Evolutionary conservation across 2,113 vertebrate genomes (phyloP).

Genomic region (Tor tambroides): DNA sequence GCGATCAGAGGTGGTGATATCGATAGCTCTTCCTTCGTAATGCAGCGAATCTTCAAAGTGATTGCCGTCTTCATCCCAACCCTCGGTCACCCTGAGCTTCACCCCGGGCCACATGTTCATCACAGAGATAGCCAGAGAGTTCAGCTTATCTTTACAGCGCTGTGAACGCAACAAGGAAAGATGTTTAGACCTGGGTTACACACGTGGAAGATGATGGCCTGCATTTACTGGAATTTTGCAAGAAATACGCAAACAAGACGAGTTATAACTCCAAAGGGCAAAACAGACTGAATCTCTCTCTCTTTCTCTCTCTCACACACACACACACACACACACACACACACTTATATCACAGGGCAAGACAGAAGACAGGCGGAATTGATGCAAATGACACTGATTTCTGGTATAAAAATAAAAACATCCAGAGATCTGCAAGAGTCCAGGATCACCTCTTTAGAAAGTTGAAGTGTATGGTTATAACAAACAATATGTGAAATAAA

Average conservation of each 20-base stretch:
- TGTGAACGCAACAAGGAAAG: slow-evolving; percentile 60
- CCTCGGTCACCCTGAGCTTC: slow-evolving; percentile 91
- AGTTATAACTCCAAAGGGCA: slow-evolving; percentile 34
- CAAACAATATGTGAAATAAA: background rate
- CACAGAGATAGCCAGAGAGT: slow-evolving; percentile 93
- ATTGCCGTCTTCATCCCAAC: slow-evolving; percentile 93
- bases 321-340: background rate
- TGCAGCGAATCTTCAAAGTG: slow-evolving; percentile 90
- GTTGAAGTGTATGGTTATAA: background rate
- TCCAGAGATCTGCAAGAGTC: background rate
- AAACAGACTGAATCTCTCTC: background rate
- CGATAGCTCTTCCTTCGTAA: slow-evolving; percentile 89
- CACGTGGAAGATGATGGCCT: slow-evolving; percentile 10
- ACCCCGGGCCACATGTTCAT: slow-evolving; percentile 94
- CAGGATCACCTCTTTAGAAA: background rate
- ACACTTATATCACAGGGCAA: background rate
- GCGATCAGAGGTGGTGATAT: slow-evolving; percentile 93
- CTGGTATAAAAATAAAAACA: background rate
- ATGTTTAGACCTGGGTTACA: slow-evolving; percentile 34
- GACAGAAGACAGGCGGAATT: background rate
- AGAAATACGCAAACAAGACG: background rate
- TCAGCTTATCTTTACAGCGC: slow-evolving; percentile 98
- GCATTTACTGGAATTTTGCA: slow-evolving; percentile 28
- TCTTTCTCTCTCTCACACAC: no score
- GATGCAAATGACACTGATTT: background rate